phyloP scores from a whole-genome alignment of 2,797 vertebrate genomes.

The Prunella strophiata region DNA sequence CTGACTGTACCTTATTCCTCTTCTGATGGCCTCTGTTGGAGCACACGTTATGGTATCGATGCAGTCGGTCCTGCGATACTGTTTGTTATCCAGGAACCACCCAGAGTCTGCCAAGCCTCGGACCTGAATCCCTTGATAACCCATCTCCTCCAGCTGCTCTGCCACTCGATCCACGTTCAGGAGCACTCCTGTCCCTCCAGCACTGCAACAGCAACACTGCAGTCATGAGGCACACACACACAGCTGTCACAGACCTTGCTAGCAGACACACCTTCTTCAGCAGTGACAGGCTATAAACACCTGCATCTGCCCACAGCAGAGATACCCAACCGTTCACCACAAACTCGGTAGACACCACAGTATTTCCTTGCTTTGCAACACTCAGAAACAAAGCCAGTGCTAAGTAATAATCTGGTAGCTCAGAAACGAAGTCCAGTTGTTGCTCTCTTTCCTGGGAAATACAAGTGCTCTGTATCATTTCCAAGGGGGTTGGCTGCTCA shows the following conservation, averaged over 20 bases:
- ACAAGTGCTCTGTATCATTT: not conserved
- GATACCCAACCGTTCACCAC: not conserved
- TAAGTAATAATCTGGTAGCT: not conserved
- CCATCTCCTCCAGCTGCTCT: constrained; percentile 89
- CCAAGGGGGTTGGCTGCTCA: not conserved
- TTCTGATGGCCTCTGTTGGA: constrained; percentile 79
- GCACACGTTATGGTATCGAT: constrained; percentile 86
- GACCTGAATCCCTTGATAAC: constrained; percentile 89
- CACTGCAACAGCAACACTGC: constrained; percentile 75
- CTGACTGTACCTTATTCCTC: constrained; percentile 75
- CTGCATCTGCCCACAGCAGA: not conserved
- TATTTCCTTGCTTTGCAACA: not conserved
- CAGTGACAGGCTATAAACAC: not conserved
- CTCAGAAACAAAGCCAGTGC: not conserved
- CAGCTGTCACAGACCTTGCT: not conserved
- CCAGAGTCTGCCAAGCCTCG: constrained; percentile 94
- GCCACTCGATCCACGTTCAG: constrained; percentile 94
- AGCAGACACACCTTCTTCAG: not conserved
- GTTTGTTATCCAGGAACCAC: constrained; percentile 98
- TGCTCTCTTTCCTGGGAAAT: not conserved
- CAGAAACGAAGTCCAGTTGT: not conserved
- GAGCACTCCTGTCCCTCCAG: constrained; percentile 94
- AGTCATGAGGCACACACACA: accelerated
- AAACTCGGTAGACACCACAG: not conserved
- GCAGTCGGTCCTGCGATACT: constrained; percentile 91